A percentile compares a stretch with the other conserved stretches of the same genome.
Evolutionary conservation across 2,888 invertebrate genomes (phyloP).

Genomic region (Cyaniris semiargus): DNA sequence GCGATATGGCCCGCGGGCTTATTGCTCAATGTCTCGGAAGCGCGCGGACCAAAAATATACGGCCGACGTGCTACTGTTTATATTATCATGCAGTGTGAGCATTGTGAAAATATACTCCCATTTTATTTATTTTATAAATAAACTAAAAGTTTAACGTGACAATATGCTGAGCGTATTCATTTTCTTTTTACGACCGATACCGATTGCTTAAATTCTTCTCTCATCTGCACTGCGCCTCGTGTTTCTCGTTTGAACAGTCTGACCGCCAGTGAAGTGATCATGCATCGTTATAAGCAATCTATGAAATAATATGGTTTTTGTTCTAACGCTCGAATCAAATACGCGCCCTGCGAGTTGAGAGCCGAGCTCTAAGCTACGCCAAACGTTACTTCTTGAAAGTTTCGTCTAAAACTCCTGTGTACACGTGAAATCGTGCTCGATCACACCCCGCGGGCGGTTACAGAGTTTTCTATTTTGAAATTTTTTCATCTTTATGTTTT

Average conservation of each 20-base stretch:
- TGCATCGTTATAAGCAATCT: too few species aligned
- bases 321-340: too few species aligned
- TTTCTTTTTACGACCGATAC: too few species aligned
- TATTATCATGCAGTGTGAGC: constrained; percentile 14
- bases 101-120: neutral
- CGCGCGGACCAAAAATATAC: constrained; percentile 24
- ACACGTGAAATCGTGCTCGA: neutral
- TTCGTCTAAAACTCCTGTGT: neutral
- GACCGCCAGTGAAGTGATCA: too few species aligned
- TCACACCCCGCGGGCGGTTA: neutral
- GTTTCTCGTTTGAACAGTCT: too few species aligned
- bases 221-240: too few species aligned
- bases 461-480: neutral
- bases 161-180: too few species aligned
- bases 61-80: neutral
- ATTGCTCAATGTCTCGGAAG: constrained; percentile 26
- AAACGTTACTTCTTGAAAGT: neutral
- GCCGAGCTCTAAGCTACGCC: neutral
- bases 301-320: too few species aligned
- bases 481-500: neutral
- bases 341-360: too few species aligned
- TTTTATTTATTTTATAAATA: neutral
- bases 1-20: constrained; percentile 20
- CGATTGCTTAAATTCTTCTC: too few species aligned
- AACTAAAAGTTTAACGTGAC: neutral